Evolutionary conservation across 2,797 vertebrate genomes (phyloP), one percentile per base, ranked within the genome.

Genomic region (Pteronotus mesoamericanus): DNA sequence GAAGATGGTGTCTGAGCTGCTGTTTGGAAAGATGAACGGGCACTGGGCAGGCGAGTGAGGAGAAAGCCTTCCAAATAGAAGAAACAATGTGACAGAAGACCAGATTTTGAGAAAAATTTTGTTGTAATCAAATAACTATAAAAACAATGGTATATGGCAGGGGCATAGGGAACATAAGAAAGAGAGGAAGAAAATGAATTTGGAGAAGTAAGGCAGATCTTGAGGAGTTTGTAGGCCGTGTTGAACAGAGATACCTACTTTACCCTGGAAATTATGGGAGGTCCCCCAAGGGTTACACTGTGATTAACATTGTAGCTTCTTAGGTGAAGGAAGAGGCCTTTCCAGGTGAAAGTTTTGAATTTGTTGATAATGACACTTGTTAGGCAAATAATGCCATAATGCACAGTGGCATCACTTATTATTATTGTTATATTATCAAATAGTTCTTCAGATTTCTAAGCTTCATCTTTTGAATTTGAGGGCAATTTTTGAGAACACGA

Each of bases 131-230:
- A 44, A 85, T 6, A 69, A 78, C 61, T 6, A 18, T 18, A 37
- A 75, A 53, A 7, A 46, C 6, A 64, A 32, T 16, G 26, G 12
- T 14, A 1, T 46, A 9, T 34, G 24, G 32, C 18, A 39, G 14
- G 1, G 34, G 57, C 12, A 46, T 24, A 68, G 6, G 18, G 6
- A 2, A 26, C 14, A 29, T 9, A 0, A 0, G 2, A 18, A 10
- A 71, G 68, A 80, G 44, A 19, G 14, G 55, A 77, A 46, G 21
- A 53, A 61, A 55, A 44, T 1, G 15, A 21, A 64, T 9, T 34
- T n/a, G 53, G 64, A 51, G 34, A 86, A 75, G 39, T 82, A 4
- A 77, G 9, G n/a, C 11, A 48, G 9, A 39, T 46, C 2, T 46
- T 29, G 11, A 72, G 32, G 26, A 39, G 9, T 72, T 11, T 72